Conservation (phyloP, 2,113 vertebrate genomes). For the Ancistrus triradiatus region DNA sequence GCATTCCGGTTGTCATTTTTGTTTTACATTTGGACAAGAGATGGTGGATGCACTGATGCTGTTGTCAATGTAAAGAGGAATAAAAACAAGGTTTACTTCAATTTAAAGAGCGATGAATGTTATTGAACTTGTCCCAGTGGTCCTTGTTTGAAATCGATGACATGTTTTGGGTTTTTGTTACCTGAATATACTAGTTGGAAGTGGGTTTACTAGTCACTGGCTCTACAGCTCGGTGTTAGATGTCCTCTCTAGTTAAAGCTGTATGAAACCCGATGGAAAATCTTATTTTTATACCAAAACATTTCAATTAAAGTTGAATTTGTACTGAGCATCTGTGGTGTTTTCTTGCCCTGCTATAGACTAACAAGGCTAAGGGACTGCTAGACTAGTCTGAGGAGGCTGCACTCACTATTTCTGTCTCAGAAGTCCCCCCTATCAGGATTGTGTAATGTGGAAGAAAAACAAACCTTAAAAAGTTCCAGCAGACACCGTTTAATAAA, state of each 20-base stretch:
- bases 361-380: not conserved
- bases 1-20: conserved; percentile 72
- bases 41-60: conserved; percentile 73
- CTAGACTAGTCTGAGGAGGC: not conserved
- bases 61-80: conserved; percentile 74
- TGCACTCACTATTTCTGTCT: no score
- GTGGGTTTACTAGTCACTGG: conserved; percentile 66
- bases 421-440: no score
- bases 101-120: conserved; percentile 84
- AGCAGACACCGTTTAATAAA: not conserved
- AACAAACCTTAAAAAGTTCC: not conserved
- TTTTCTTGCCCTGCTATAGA: conserved; percentile 33
- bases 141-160: conserved; percentile 60
- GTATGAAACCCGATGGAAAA: conserved; percentile 80
- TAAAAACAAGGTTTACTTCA: conserved; percentile 82
- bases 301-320: conserved; percentile 96
- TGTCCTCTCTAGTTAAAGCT: conserved; percentile 67
- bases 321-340: conserved; percentile 66
- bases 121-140: conserved; percentile 61
- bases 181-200: conserved; percentile 76
- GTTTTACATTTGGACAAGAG: conserved; percentile 67
- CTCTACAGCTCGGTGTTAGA: conserved; percentile 70
- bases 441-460: no score
- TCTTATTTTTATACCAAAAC: conserved; percentile 95
- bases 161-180: conserved; percentile 81